These are phyloP conservation scores for Lacanobia wlatinum DNA, from an alignment of 2,888 invertebrate species.

Conservation along the genomic window DNA sequence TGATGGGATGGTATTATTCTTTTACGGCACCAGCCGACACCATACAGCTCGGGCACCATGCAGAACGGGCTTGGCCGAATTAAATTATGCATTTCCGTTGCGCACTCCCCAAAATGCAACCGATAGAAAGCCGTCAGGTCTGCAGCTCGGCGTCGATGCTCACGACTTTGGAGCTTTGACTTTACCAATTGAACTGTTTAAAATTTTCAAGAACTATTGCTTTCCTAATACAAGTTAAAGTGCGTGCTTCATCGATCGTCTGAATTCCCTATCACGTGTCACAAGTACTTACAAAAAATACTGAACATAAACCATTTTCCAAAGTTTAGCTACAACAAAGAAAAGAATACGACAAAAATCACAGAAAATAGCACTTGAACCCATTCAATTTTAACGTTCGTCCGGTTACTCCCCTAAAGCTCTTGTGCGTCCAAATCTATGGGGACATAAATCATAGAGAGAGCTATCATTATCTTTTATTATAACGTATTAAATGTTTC, in stretches of 20 bases:
- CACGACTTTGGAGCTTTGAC: too few species aligned
- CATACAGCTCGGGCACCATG: too few species aligned
- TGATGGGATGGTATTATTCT: too few species aligned
- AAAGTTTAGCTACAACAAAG: slow-evolving; percentile 18
- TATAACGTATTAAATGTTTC: slow-evolving; percentile 60
- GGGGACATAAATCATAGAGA: slow-evolving; percentile 51
- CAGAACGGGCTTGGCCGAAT: too few species aligned
- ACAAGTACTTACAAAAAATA: neutral
- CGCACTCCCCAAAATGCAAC: too few species aligned
- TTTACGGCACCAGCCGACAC: too few species aligned
- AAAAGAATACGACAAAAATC: slow-evolving; percentile 33
- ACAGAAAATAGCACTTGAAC: slow-evolving; percentile 32
- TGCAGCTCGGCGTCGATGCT: too few species aligned
- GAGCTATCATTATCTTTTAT: slow-evolving; percentile 61
- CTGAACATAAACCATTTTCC: neutral
- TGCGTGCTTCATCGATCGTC: neutral
- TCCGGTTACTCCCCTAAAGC: slow-evolving; percentile 51
- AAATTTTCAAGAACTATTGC: too few species aligned
- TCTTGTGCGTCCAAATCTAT: slow-evolving; percentile 58
- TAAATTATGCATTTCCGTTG: too few species aligned
- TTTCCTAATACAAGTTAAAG: too few species aligned
- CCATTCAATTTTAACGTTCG: slow-evolving; percentile 59
- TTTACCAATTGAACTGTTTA: too few species aligned
- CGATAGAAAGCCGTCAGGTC: too few species aligned
- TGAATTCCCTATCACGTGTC: neutral